Base-by-base conservation (phyloP, 2,888 invertebrate species). In the Agrilus cyanescens region DNA sequence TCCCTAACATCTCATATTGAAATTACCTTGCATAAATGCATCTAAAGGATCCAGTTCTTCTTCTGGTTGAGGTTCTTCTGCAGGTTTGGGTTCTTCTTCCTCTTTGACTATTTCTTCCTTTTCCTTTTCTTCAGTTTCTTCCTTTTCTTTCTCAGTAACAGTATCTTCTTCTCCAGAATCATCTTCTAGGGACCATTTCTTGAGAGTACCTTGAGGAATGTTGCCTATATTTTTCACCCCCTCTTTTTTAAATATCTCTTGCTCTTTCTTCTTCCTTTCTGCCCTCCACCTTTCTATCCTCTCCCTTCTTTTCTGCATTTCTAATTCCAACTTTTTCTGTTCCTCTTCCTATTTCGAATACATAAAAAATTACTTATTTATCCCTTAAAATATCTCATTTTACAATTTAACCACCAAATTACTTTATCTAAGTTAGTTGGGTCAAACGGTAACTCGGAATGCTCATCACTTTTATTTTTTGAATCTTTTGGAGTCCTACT, bases 201-300 rank as follows among this genome's bases (percentile, higher is more conserved):
- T 94, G 37, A 71, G 65, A 1, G 76, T 50, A 1, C 71, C 66
- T 15, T 71, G 63, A 0, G 75, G 71, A 48, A 71, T 50, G 43
- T 57, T 58, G 29, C 57, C 49, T 25, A 78, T 72, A 46, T 80
- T 78, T 56, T 84, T 78, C 48, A 79, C 72, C 30, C 71, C 77
- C 56, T 87, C 86, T 56, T 84, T 84, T 60, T 85, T 86, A 4
- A 80, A 81, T 5, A 80, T 76, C 60, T 89, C 86, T 32, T 88
- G 65, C 59, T 89, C 87, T 56, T 85, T 85, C 51, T 88, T 84
- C 63, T 93, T 93, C 12, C 94, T 76, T 56, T 96, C 94, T 0
- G 90, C 89, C 36, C 96, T 73, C 95, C 95, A 96, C 40, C 93
- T 77, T 65, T 97, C 96, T 49, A 97, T 95, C 40, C 96, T 78